Percentiles rank a stretch among this genome's conserved stretches.
Evolutionary conservation across 2,888 invertebrate genomes (phyloP).

Genomic region (Chaetoderma sp.): DNA sequence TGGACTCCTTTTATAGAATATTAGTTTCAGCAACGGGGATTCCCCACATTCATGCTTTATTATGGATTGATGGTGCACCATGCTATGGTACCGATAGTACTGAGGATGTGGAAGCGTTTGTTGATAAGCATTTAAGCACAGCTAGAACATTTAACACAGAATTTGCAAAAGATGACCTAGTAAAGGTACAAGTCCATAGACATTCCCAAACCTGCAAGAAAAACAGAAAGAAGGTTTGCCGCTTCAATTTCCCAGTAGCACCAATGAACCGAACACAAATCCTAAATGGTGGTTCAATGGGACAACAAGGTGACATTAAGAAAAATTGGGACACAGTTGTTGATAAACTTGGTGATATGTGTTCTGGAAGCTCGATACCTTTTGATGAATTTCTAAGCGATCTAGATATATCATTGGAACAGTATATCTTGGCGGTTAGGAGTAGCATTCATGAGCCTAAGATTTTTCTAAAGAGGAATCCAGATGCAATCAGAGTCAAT

Average conservation of each 20-base stretch:
- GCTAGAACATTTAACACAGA: neutral
- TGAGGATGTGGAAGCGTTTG: neutral
- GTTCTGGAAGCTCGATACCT: no score
- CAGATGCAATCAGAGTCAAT: slow-evolving; percentile 21
- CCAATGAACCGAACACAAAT: neutral
- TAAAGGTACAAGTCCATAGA: neutral
- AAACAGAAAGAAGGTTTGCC: neutral
- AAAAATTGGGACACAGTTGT: no score
- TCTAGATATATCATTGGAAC: neutral
- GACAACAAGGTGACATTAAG: neutral
- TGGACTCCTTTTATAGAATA: slow-evolving; percentile 3
- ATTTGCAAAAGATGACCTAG: neutral
- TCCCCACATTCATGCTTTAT: neutral
- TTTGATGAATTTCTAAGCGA: neutral
- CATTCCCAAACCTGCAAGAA: slow-evolving; percentile 1
- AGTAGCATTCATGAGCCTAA: neutral
- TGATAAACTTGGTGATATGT: no score
- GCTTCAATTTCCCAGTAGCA: slow-evolving; percentile 1
- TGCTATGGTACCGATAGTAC: neutral
- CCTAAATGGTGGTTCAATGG: neutral
- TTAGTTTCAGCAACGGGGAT: slow-evolving; percentile 10
- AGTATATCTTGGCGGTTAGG: slow-evolving; percentile 7
- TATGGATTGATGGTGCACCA: slow-evolving; percentile 1
- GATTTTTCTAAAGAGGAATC: slow-evolving; percentile 25
- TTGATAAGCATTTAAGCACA: neutral